phyloP scores from a whole-genome alignment of 2,888 invertebrate species.

The Agrotis puta region DNA sequence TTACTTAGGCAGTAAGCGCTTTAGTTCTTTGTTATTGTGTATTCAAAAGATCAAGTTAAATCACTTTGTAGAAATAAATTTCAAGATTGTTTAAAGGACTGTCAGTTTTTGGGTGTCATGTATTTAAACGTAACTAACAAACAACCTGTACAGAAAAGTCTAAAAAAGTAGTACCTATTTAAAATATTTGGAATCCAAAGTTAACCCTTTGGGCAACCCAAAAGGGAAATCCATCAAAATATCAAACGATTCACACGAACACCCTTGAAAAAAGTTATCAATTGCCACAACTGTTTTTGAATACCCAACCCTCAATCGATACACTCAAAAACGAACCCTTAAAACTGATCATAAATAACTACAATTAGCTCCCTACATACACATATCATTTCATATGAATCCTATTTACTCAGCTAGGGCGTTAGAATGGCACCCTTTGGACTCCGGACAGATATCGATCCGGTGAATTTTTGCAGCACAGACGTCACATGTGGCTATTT shows the following conservation, averaged over 20 bases:
- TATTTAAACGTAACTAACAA: background rate
- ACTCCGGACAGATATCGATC: conserved; percentile 67
- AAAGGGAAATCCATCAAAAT: background rate
- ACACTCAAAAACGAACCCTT: conserved; percentile 32
- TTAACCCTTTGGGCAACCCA: too few relatives aligned
- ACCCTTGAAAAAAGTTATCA: background rate
- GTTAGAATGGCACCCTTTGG: conserved; percentile 60
- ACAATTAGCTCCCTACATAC: conserved; percentile 56
- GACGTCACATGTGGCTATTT: conserved; percentile 84
- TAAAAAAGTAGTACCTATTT: too few relatives aligned
- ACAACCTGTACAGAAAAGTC: too few relatives aligned
- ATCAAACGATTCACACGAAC: background rate
- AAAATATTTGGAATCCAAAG: background rate
- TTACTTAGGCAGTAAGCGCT: conserved; percentile 32
- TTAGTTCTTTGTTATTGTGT: conserved; percentile 25
- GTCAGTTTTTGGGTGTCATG: background rate
- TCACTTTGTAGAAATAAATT: background rate
- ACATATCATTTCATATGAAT: conserved; percentile 64
- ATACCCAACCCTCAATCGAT: conserved; percentile 23
- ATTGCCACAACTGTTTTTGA: background rate
- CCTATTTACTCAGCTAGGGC: conserved; percentile 63
- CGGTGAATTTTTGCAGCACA: conserved; percentile 69
- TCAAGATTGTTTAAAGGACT: background rate
- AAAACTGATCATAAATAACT: conserved; percentile 55
- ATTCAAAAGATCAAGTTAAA: conserved; percentile 10